Evolutionary conservation across 2,797 vertebrate genomes (phyloP).

Genomic region (Paedocypris micromegethes): DNA sequence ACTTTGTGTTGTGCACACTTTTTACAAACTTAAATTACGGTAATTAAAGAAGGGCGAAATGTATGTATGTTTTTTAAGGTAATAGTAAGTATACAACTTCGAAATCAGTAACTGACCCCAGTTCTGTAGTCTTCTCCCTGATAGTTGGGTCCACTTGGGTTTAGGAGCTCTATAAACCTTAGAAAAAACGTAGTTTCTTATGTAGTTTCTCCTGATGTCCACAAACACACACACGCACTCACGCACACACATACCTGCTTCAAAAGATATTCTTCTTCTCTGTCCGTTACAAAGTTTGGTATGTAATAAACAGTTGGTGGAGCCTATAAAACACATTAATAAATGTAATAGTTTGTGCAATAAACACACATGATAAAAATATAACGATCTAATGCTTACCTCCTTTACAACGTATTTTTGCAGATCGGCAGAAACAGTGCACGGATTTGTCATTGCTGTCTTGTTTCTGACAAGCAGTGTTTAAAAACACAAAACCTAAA

Average conservation of each 20-base stretch:
- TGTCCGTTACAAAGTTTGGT: conserved; percentile 78
- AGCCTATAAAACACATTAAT: conserved; percentile 50
- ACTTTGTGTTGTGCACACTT: too few relatives aligned
- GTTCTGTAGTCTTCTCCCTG: conserved; percentile 83
- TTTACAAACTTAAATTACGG: too few relatives aligned
- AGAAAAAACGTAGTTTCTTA: not conserved
- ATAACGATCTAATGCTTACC: conserved; percentile 8
- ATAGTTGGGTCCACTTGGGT: conserved; percentile 87
- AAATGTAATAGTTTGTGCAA: not conserved
- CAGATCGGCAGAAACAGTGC: conserved; percentile 19
- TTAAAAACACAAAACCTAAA: too few relatives aligned
- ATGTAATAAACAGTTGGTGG: conserved; percentile 77
- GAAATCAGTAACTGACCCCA: conserved; percentile 69
- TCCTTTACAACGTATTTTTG: conserved; percentile 31
- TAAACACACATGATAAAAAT: not conserved
- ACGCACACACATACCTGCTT: conserved; percentile 13
- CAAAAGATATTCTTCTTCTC: conserved; percentile 73
- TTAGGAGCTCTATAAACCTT: conserved; percentile 83
- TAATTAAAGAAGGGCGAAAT: too few relatives aligned
- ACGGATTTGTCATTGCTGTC: conserved; percentile 20
- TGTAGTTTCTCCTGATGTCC: too few relatives aligned
- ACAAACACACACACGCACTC: too few relatives aligned
- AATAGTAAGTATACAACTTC: too few relatives aligned
- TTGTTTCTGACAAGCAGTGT: not conserved
- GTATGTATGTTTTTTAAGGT: too few relatives aligned